These are phyloP conservation scores for Calliopum simillimum DNA, from an alignment of 2,888 invertebrate genomes.

Conservation along the genomic window DNA sequence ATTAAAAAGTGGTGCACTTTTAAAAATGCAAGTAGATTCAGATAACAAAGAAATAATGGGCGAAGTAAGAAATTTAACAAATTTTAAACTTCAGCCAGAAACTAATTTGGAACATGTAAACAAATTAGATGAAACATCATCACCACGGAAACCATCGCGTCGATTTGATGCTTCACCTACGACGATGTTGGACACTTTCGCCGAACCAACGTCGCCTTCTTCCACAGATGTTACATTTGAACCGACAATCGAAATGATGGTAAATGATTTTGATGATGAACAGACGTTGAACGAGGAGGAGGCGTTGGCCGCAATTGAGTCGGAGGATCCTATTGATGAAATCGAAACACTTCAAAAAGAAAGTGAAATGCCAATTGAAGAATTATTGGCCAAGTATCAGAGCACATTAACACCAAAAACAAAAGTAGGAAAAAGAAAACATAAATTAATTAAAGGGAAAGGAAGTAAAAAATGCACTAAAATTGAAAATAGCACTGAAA, in stretches of 20 bases:
- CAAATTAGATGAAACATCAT: no score
- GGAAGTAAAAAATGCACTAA: background rate
- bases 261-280: slow-evolving; percentile 98
- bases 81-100: no score
- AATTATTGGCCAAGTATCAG: slow-evolving; percentile 89
- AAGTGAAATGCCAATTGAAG: slow-evolving; percentile 96
- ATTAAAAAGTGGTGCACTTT: no score
- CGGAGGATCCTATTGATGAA: slow-evolving; percentile 88
- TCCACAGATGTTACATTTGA: slow-evolving; percentile 77
- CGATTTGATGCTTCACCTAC: slow-evolving; percentile 39
- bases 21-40: no score
- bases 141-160: slow-evolving; percentile 35
- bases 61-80: no score
- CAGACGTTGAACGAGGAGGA: slow-evolving; percentile 97
- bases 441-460: slow-evolving; percentile 12
- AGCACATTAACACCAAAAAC: slow-evolving; percentile 46
- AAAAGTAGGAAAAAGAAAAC: slow-evolving; percentile 41
- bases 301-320: slow-evolving; percentile 88
- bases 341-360: slow-evolving; percentile 89
- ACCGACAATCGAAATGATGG: slow-evolving; percentile 95
- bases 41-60: no score
- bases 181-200: slow-evolving; percentile 41
- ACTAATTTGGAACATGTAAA: no score
- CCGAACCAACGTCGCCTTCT: slow-evolving; percentile 58
- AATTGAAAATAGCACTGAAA: background rate